Base-by-base conservation (phyloP, 2,797 vertebrate species). In the Gymnoscopelus microlampas region DNA sequence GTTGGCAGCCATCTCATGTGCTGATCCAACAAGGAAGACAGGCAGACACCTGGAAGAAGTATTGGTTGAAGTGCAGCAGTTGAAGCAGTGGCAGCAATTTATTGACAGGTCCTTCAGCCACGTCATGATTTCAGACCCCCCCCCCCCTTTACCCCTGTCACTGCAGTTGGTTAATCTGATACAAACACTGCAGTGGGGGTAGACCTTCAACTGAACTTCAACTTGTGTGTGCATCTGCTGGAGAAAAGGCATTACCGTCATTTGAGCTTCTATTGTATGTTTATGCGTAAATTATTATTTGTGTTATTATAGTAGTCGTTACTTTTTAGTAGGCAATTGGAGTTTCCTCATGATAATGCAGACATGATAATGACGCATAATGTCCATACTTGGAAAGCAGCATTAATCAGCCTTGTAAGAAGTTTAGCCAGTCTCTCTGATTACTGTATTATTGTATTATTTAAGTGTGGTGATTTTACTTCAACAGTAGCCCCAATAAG, bases 71-170 rank as follows among this genome's bases (percentile, higher is more conserved):
- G 47, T 53, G 70, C 71, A 65, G 24, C 74, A 70, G 63, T 39
- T 63, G 63, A 85, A 71, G 78, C 53, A 49, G 57, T 49, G 73
- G 63, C 76, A 75, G 53, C 66, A 56, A 15, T 49, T 1, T 76
- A 85, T 87, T 50, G 82, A 84, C 61, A 29, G 65, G 35, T 51
- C 1, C 7, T 69, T 77, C 53, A 12, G 74, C 74, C n/a, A 24
- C 39, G 73, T 89, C 83, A 80, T 82, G 73, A 71, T 58, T 76
- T 81, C 48, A 66, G 61, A 64, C 39, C 39, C 8, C 39, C 7
- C 39, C 39, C 7, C 39, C 39, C 39, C 39, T 8, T 44, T 65
- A 77, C 67, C 73, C 61, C 66, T 10, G 14, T 61, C 56, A 29
- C 64, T 81, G 78, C 74, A 67, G 66, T 63, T 35, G 39, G 32